A percentile compares a stretch with the other conserved stretches of the same genome.
These are phyloP conservation scores for Leistus spinibarbis DNA, from an alignment of 2,888 invertebrate genomes.

Conservation along the genomic window DNA sequence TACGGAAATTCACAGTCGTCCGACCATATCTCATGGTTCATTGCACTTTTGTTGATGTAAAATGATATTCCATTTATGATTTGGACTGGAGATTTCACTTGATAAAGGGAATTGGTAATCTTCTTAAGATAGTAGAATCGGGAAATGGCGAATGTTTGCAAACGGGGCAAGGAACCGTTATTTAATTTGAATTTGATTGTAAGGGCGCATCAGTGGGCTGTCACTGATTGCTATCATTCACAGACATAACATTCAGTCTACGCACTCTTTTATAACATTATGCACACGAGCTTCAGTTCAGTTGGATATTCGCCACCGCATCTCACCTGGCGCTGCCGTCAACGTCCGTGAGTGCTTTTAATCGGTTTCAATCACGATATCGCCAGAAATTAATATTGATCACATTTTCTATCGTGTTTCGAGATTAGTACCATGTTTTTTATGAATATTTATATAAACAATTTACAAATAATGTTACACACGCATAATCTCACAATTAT, in stretches of 20 bases:
- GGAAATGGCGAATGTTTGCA: background rate
- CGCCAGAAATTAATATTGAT: slow-evolving; percentile 34
- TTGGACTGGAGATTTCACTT: no score
- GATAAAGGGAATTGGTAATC: background rate
- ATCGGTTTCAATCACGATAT: slow-evolving; percentile 33
- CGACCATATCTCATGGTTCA: no score
- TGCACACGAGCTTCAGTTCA: slow-evolving; percentile 14
- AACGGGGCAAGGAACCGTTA: background rate
- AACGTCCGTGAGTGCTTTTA: slow-evolving; percentile 16
- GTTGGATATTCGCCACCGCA: slow-evolving; percentile 17
- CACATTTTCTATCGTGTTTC: background rate
- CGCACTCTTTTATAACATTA: slow-evolving; percentile 6
- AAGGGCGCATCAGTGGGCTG: background rate
- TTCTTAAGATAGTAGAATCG: background rate
- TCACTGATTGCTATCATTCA: slow-evolving; percentile 28
- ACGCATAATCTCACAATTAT: no score
- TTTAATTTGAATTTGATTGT: background rate
- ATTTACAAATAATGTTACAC: no score
- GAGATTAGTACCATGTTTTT: no score
- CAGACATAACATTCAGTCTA: slow-evolving; percentile 7
- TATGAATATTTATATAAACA: no score
- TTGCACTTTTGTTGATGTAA: no score
- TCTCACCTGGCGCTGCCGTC: slow-evolving; percentile 32
- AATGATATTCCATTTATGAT: no score
- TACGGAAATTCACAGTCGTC: no score